phyloP scores from a whole-genome alignment of 2,888 invertebrate species.

The Pyrochroa serraticornis region DNA sequence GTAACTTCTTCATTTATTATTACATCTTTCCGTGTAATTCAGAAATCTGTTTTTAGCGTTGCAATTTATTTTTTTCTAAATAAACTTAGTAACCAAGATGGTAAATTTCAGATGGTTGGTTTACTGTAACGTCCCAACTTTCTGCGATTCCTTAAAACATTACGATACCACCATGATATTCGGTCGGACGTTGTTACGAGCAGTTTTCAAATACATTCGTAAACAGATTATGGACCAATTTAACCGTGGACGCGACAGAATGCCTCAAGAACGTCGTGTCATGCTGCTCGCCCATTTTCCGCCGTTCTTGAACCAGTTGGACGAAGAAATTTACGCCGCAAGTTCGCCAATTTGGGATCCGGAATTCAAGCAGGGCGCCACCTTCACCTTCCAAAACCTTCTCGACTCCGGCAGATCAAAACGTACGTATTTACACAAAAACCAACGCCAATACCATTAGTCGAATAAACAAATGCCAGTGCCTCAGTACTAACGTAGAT shows the following conservation, averaged over 20 bases:
- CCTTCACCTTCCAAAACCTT: too few relatives aligned
- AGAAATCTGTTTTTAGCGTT: too few relatives aligned
- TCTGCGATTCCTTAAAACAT: slow-evolving; percentile 90
- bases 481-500: too few relatives aligned
- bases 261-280: slow-evolving; percentile 84
- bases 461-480: too few relatives aligned
- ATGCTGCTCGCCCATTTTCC: slow-evolving; percentile 89
- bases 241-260: slow-evolving; percentile 84
- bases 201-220: slow-evolving; percentile 79
- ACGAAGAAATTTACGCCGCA: slow-evolving; percentile 84
- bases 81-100: neutral
- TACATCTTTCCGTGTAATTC: too few relatives aligned
- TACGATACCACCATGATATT: slow-evolving; percentile 91
- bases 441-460: slow-evolving; percentile 28
- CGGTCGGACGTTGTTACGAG: slow-evolving; percentile 83
- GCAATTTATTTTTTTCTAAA: too few relatives aligned
- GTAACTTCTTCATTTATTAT: too few relatives aligned
- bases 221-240: slow-evolving; percentile 91
- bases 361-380: slow-evolving; percentile 77
- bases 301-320: slow-evolving; percentile 85
- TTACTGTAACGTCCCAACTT: slow-evolving; percentile 93
- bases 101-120: slow-evolving; percentile 75
- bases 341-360: slow-evolving; percentile 94
- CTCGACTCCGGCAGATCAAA: too few relatives aligned
- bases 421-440: slow-evolving; percentile 53